Conservation (phyloP, 2,888 invertebrate genomes). For the Hybos culiciformis region DNA sequence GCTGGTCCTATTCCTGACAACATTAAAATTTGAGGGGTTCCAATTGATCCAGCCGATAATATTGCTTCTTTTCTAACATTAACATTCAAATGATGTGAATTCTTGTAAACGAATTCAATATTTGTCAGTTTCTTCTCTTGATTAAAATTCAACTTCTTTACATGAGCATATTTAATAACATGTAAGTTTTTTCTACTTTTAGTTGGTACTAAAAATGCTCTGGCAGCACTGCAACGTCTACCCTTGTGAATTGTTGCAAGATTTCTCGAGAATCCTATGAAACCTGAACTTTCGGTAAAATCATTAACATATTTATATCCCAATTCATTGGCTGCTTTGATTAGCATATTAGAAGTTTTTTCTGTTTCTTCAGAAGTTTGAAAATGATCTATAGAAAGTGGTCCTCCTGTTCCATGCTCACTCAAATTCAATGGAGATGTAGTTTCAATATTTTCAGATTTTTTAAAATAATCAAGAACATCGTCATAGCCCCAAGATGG, state of each 20-base stretch:
- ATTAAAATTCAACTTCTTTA: constrained; percentile 39
- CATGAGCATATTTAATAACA: constrained; percentile 39
- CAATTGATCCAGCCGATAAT: constrained; percentile 23
- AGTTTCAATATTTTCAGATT: constrained; percentile 36
- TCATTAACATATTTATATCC: constrained; percentile 28
- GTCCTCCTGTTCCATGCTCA: constrained; percentile 36
- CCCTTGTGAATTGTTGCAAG: constrained; percentile 44
- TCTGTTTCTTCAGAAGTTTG: constrained; percentile 19
- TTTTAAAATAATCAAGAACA: constrained; percentile 37
- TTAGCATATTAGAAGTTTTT: constrained; percentile 41
- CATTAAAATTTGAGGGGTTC: constrained; percentile 29
- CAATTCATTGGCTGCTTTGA: constrained; percentile 48
- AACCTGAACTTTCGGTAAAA: constrained; percentile 22
- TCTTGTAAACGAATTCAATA: constrained; percentile 32
- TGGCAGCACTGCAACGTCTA: constrained; percentile 41
- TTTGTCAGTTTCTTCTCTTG: constrained; percentile 34
- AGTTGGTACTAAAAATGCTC: constrained; percentile 41
- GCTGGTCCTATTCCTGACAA: constrained; percentile 21
- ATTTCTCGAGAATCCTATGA: constrained; percentile 41
- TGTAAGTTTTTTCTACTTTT: constrained; percentile 32
- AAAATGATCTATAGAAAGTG: constrained; percentile 33
- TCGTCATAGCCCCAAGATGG: constrained; percentile 42
- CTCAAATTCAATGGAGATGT: constrained; percentile 19
- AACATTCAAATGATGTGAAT: constrained; percentile 20
- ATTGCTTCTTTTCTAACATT: constrained; percentile 17